Evolutionary conservation across 2,888 invertebrate genomes (phyloP).

Genomic region (Rhaphigaster nebulosa): DNA sequence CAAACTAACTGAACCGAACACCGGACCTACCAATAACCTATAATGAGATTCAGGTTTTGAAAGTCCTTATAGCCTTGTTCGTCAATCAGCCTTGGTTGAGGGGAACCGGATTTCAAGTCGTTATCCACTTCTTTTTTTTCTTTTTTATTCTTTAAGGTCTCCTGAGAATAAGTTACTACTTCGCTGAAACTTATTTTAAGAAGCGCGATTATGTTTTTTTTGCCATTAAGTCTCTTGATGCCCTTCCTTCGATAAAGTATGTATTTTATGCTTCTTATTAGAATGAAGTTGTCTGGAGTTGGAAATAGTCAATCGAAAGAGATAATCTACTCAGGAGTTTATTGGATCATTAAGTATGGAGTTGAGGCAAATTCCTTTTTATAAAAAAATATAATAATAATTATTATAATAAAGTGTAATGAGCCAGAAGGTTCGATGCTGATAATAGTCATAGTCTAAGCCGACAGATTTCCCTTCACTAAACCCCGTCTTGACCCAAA

Average conservation of each 20-base stretch:
- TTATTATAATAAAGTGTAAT: too few species aligned
- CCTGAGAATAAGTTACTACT: background rate
- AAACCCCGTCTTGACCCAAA: background rate
- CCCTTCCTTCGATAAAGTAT: background rate
- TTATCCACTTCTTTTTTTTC: constrained; percentile 7
- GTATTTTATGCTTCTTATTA: background rate
- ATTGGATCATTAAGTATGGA: background rate
- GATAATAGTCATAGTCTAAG: too few species aligned
- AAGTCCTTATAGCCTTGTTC: constrained; percentile 15
- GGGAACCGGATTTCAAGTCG: constrained; percentile 37
- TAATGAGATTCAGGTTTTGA: constrained; percentile 47
- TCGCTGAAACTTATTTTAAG: background rate
- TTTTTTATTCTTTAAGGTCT: constrained; percentile 11
- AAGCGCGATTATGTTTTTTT: background rate
- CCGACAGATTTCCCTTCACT: too few species aligned
- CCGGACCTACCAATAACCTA: background rate
- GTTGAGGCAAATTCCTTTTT: background rate
- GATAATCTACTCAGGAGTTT: background rate
- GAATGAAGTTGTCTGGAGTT: background rate
- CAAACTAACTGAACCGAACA: background rate
- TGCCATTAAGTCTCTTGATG: background rate
- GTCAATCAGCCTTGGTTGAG: constrained; percentile 15
- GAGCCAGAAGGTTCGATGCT: too few species aligned
- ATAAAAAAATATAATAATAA: background rate
- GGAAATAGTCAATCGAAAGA: background rate